Base-by-base conservation (phyloP, 2,888 invertebrate species). In the Melipona beecheii region DNA sequence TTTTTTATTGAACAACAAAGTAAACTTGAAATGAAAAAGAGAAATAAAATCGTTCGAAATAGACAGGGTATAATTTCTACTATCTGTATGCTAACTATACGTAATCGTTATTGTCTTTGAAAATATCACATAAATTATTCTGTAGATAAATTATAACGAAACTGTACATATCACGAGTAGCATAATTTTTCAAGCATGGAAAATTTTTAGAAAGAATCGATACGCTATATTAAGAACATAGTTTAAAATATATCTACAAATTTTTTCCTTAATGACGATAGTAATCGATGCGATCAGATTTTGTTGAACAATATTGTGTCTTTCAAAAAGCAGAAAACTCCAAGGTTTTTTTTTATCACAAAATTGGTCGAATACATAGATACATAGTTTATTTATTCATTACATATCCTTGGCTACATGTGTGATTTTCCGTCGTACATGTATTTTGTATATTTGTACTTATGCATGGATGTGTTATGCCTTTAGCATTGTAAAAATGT, bases 141-240 rank as follows among this genome's bases (percentile, higher is more conserved):
- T 83, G 78, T 86, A 86, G 86, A 83, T 85, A 86, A 81, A 70
- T 31, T 68, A 50, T 75, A 62, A 74, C 43, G 62, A 80, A 66
- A 83, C 36, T 86, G 83, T 85, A 85, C 85, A 86, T 86, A 86
- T 85, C 81, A 74, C 2, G 62, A 75, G 78, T 85, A 83, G 75
- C 31, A 27, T 85, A 85, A 77, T 77, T 80, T 78, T 79, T 66
- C 82, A 68, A 56, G 75, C 62, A 75, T 62, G 66, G 27, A 31
- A 68, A 68, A 68, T 6, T 3, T 6, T 3, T 81, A 75, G 82
- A 81, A 65, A 31, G 19, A 36, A 43, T 64, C 31, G 0, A 43
- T 43, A 43, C 43, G 2, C 21, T 75, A 56, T 69, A 74, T 75
- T 64, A 60, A 80, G 13, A 58, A 21, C 9, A 66, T 81, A 82